Conservation (phyloP, 2,113 vertebrate species). For the Anhinga rufa region DNA sequence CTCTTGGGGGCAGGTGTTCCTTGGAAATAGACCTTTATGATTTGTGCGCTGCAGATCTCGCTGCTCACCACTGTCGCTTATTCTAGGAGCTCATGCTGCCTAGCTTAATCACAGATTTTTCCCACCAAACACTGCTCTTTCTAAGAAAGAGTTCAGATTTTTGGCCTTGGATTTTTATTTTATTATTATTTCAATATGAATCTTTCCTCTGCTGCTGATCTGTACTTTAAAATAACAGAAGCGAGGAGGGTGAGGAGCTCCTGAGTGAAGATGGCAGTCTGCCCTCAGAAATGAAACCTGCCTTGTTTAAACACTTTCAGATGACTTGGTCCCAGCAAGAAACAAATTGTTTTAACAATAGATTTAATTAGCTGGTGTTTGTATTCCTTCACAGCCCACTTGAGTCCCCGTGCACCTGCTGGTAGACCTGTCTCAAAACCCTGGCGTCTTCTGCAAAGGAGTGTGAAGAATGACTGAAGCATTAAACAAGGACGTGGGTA, state of each 20-base stretch:
- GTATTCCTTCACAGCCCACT: conserved; percentile 32
- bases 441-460: not conserved
- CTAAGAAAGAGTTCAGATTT: not conserved
- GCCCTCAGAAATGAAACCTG: conserved; percentile 39
- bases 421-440: conserved; percentile 33
- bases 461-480: conserved; percentile 18
- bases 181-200: not conserved
- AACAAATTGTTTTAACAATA: conserved; percentile 63
- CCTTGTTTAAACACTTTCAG: not conserved
- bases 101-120: not conserved
- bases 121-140: not conserved
- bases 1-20: conserved; percentile 38
- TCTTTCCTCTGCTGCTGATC: not conserved
- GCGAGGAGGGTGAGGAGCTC: not conserved
- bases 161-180: not conserved
- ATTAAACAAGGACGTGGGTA: not conserved
- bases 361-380: conserved; percentile 62
- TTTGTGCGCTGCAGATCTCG: not conserved
- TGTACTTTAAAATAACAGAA: not conserved
- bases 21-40: not conserved
- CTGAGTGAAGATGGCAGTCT: conserved; percentile 1
- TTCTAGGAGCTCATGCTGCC: not conserved
- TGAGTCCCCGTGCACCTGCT: not conserved
- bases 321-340: conserved; percentile 8
- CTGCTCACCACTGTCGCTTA: accelerated